These are phyloP conservation scores for Mizuhopecten yessoensis DNA, from an alignment of 1,140 invertebrate species.

Conservation along the genomic window DNA sequence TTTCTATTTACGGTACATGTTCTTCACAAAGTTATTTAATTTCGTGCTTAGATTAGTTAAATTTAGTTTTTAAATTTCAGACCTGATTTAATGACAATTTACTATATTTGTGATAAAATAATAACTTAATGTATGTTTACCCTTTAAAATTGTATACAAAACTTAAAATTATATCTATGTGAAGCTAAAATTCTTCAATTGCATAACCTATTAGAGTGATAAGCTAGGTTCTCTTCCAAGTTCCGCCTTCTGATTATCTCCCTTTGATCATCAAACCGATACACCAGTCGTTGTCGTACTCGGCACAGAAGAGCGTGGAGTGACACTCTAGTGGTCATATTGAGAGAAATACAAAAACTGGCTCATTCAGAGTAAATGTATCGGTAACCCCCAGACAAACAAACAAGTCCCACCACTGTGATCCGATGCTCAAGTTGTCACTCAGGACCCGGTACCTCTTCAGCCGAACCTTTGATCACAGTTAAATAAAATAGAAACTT, in stretches of 20 bases:
- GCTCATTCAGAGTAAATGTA: conserved; percentile 5
- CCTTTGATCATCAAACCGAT: conserved; percentile 38
- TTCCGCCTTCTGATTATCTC: neutral
- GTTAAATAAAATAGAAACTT: neutral
- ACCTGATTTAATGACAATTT: too few species aligned
- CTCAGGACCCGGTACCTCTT: neutral
- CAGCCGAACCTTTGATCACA: neutral
- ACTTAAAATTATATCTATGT: too few species aligned
- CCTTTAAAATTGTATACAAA: too few species aligned
- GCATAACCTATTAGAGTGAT: too few species aligned
- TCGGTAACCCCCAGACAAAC: conserved; percentile 3
- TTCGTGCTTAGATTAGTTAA: too few species aligned
- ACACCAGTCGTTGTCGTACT: neutral
- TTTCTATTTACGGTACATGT: too few species aligned
- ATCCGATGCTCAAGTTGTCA: neutral
- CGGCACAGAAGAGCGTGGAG: neutral
- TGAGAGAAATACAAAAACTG: neutral
- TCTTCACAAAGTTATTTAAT: too few species aligned
- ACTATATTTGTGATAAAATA: too few species aligned
- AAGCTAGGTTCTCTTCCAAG: too few species aligned
- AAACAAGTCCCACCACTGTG: neutral
- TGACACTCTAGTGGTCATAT: conserved; percentile 9
- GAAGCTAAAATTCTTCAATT: too few species aligned
- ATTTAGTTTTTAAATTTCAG: too few species aligned
- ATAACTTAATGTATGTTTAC: too few species aligned